A percentile compares a stretch with the other conserved stretches of the same genome.
phyloP scores from a whole-genome alignment of 2,888 invertebrate species.

The Icerya purchasi region DNA sequence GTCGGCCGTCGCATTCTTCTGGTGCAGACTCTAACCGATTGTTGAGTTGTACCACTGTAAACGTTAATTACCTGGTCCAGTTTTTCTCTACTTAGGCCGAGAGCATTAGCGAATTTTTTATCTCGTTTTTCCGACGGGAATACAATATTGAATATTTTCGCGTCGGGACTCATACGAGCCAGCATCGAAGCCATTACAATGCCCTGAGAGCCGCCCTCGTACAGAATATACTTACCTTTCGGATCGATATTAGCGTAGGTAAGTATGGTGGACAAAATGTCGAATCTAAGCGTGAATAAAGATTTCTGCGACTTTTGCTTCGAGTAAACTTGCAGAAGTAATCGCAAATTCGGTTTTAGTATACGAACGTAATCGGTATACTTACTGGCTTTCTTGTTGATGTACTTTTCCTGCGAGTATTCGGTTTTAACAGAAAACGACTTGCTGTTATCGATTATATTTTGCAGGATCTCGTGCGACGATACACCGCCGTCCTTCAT shows the following conservation, averaged over 20 bases:
- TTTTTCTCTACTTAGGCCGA: constrained; percentile 56
- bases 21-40: no score
- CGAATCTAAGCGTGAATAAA: constrained; percentile 57
- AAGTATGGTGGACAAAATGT: constrained; percentile 73
- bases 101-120: constrained; percentile 44
- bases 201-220: constrained; percentile 75
- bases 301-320: no score
- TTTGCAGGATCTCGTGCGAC: constrained; percentile 63
- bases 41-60: constrained; percentile 32
- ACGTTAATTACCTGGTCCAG: constrained; percentile 45
- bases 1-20: no score
- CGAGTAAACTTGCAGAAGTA: constrained; percentile 67
- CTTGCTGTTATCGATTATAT: constrained; percentile 74
- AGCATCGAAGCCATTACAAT: constrained; percentile 62
- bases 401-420: constrained; percentile 80
- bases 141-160: constrained; percentile 50
- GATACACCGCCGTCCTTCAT: constrained; percentile 52
- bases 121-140: constrained; percentile 61
- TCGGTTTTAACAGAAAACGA: constrained; percentile 79
- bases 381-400: constrained; percentile 85
- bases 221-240: constrained; percentile 44
- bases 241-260: constrained; percentile 58
- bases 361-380: constrained; percentile 68
- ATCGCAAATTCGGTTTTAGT: constrained; percentile 52
- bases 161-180: constrained; percentile 46